Evolutionary conservation across 2,113 vertebrate species (phyloP), one percentile per base, ranked within the genome.

Genomic region (Scomber japonicus): DNA sequence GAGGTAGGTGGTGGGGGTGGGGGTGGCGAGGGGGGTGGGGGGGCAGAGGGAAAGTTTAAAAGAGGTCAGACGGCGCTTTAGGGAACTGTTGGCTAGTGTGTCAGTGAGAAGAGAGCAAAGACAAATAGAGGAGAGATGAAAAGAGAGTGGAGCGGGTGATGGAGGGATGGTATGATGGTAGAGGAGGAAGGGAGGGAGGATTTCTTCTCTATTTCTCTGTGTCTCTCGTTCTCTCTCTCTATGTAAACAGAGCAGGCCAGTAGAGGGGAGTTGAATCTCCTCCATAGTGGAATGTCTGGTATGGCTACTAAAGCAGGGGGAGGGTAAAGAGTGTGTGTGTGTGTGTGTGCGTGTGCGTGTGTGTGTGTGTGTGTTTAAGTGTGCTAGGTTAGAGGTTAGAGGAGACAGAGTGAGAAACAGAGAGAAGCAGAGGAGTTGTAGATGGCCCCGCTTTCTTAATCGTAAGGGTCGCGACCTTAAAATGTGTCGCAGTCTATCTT

Each of bases 261-360:
- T 15, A 2, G 75, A 88, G 83, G 77, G 67, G 82, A 89, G 85
- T 30, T 64, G 72, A 77, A 65, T 67, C 77, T 83, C 75, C 79
- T 82, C 75, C 53, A 54, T 60, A 27, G 63, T 80, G 86, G 89
- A 92, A 92, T 92, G 91, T 90, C 86, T 92, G 91, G 89, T 90
- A 91, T 92, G 89, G 80, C 80, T 81, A 55, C 80, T 71, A 64
- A 82, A 63, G 82, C 60, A 69, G 85, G 85, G 89, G 88, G 88
- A 77, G 66, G 80, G 83, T 72, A 35, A 40, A 4, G 0, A 27
- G 57, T 69, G 75, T 27, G 60, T 48, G 78, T 64, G 48, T 61
- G 50, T 65, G 86, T 49, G 65, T 64, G 53, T 59, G 53, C 59
- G 53, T 62, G 62, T 59, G 71, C 49, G 53, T 49, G 57, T 69